phyloP scores from a whole-genome alignment of 2,113 vertebrate genomes.

The rat (Rattus norvegicus) region DNA sequence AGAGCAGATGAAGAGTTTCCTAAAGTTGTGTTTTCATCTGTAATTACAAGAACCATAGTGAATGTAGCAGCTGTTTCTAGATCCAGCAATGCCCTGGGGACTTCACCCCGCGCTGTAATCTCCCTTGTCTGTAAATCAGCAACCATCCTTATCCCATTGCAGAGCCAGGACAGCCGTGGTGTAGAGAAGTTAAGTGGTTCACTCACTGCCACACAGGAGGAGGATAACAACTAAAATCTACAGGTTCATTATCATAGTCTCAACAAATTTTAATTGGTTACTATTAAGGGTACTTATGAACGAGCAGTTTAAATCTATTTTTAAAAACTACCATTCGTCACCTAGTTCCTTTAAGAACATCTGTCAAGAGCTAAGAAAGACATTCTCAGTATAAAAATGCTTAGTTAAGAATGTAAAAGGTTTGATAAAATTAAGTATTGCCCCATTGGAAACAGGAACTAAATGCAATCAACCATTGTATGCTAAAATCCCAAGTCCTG shows the following conservation, averaged over 20 bases:
- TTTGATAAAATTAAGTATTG: not conserved
- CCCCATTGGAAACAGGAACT: not conserved
- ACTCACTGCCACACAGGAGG: not conserved
- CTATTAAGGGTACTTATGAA: not conserved
- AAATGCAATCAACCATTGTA: not conserved
- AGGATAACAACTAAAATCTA: not conserved
- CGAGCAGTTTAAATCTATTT: not conserved
- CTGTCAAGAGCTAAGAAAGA: not conserved
- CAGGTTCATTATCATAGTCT: not conserved
- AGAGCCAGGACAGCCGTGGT: not conserved
- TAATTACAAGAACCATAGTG: not conserved
- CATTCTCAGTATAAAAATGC: not conserved
- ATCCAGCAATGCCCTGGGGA: too few relatives aligned
- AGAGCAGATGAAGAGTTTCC: not conserved
- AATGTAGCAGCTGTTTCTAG: not conserved
- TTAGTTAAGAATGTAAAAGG: constrained; percentile 9
- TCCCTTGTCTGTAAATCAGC: not conserved
- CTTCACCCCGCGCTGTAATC: not conserved
- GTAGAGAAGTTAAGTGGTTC: not conserved
- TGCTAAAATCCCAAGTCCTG: not conserved
- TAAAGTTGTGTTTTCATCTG: not conserved
- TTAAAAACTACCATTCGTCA: not conserved
- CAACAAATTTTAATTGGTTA: not conserved
- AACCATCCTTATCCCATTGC: not conserved
- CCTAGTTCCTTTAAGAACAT: constrained; percentile 3